phyloP scores from a whole-genome alignment of 2,888 invertebrate species.

The Halictus quadricinctus region DNA sequence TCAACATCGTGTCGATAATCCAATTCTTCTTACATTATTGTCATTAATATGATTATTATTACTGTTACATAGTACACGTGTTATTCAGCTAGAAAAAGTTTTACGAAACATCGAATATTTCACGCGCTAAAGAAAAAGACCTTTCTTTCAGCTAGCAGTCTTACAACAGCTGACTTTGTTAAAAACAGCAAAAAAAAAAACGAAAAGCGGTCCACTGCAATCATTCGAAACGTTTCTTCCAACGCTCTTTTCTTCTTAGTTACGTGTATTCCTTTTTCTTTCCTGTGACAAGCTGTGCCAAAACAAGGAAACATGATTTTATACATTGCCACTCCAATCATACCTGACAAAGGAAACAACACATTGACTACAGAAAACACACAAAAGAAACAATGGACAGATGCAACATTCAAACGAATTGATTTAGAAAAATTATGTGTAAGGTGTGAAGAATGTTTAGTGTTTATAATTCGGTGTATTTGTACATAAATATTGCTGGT shows the following conservation, averaged over 20 bases:
- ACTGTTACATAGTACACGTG: slow-evolving; percentile 63
- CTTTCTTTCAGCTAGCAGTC: slow-evolving; percentile 21
- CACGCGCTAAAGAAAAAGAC: slow-evolving; percentile 23
- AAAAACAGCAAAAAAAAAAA: slow-evolving; percentile 1
- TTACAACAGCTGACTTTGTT: background rate
- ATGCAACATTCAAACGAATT: slow-evolving; percentile 63
- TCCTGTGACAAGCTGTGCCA: slow-evolving; percentile 55
- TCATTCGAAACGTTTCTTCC: slow-evolving; percentile 57
- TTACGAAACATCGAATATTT: slow-evolving; percentile 66
- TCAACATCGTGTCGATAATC: slow-evolving; percentile 42
- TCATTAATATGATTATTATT: slow-evolving; percentile 60
- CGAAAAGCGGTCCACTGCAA: slow-evolving; percentile 11
- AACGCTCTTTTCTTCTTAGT: slow-evolving; percentile 31
- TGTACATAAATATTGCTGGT: slow-evolving; percentile 80
- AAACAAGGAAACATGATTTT: slow-evolving; percentile 50
- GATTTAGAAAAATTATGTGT: slow-evolving; percentile 70
- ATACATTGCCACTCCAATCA: slow-evolving; percentile 43
- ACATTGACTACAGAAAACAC: slow-evolving; percentile 10
- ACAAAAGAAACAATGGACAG: slow-evolving; percentile 23
- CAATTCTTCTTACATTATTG: slow-evolving; percentile 56
- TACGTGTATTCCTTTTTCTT: slow-evolving; percentile 48
- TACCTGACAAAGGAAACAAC: slow-evolving; percentile 11
- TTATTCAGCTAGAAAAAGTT: slow-evolving; percentile 53
- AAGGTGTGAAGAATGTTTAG: slow-evolving; percentile 74
- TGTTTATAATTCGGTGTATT: slow-evolving; percentile 81